These are phyloP conservation scores for Chlorodrepanis virens DNA, from an alignment of 2,113 vertebrate species.

Conservation along the genomic window DNA sequence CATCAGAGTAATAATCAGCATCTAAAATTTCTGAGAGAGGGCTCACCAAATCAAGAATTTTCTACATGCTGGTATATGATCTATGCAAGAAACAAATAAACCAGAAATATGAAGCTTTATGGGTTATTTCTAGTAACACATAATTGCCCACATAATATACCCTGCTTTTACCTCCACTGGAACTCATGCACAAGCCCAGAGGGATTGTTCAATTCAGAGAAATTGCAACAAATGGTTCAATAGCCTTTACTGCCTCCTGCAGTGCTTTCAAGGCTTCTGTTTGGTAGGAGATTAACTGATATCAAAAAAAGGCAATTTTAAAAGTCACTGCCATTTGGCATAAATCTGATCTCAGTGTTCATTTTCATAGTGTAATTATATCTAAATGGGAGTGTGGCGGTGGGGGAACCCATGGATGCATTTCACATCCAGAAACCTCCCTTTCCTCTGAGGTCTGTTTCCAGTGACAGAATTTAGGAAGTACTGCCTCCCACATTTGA, in stretches of 20 bases:
- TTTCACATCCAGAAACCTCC: neutral
- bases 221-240: constrained; percentile 19
- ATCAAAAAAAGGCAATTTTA: neutral
- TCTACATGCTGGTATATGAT: neutral
- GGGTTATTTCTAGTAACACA: neutral
- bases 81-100: neutral
- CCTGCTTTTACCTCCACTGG: neutral
- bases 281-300: neutral
- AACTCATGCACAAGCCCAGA: neutral
- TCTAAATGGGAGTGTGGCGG: neutral
- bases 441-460: neutral
- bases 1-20: neutral
- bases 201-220: neutral
- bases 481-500: neutral
- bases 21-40: neutral
- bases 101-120: neutral
- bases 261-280: neutral
- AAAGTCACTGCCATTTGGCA: neutral
- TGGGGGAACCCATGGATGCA: neutral
- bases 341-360: neutral
- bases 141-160: neutral
- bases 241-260: neutral
- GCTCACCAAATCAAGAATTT: neutral
- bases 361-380: neutral
- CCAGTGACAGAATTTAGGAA: neutral